Evolutionary conservation across 1,140 invertebrate species (phyloP).

Genomic region (Anastatus disparis): DNA sequence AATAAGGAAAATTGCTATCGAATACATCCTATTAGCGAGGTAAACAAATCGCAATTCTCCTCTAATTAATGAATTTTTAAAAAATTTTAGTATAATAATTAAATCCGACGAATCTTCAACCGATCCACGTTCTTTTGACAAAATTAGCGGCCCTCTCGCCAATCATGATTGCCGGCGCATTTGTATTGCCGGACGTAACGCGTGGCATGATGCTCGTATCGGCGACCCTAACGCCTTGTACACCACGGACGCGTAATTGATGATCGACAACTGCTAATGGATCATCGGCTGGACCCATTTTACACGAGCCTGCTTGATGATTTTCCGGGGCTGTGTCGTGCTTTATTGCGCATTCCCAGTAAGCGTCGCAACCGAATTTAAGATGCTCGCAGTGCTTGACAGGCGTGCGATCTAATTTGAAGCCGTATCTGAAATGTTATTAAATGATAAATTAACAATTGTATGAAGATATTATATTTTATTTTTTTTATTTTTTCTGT

Average conservation of each 20-base stretch:
- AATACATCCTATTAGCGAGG: constrained; percentile 3
- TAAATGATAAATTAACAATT: too few species aligned
- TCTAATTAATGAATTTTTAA: too few species aligned
- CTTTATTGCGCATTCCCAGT: constrained; percentile 83
- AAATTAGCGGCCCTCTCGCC: constrained; percentile 84
- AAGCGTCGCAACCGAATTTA: constrained; percentile 79
- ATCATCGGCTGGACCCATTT: constrained; percentile 80
- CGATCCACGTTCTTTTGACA: constrained; percentile 76
- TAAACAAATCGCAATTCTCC: neutral
- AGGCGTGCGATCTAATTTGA: constrained; percentile 76
- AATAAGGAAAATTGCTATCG: too few species aligned
- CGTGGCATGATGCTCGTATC: constrained; percentile 85
- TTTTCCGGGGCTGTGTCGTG: constrained; percentile 84
- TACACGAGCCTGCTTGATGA: constrained; percentile 85
- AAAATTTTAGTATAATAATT: too few species aligned
- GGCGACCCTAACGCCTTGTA: constrained; percentile 77
- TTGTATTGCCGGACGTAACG: constrained; percentile 82
- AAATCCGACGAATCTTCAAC: too few species aligned
- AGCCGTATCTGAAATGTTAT: constrained; percentile 72
- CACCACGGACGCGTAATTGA: constrained; percentile 76
- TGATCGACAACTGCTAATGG: constrained; percentile 77
- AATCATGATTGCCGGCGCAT: constrained; percentile 86
- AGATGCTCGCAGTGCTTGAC: constrained; percentile 78
- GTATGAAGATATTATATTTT: too few species aligned
- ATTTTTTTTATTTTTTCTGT: too few species aligned